Evolutionary conservation across 2,113 vertebrate genomes (phyloP).

Genomic region (Heterotis niloticus): DNA sequence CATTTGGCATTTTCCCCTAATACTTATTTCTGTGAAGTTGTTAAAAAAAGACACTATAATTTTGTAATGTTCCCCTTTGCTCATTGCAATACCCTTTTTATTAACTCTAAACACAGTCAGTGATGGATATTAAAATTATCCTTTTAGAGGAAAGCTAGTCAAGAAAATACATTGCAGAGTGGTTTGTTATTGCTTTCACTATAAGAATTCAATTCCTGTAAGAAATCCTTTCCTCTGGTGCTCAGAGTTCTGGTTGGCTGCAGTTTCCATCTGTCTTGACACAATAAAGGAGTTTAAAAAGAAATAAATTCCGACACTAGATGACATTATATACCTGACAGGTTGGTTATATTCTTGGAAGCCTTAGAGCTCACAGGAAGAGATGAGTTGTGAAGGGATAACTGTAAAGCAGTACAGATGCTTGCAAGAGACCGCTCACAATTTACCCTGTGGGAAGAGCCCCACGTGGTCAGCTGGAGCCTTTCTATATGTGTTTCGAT

Average conservation of each 20-base stretch:
- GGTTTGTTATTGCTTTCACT: background rate
- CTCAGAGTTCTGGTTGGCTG: background rate
- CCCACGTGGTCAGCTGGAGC: too few species aligned
- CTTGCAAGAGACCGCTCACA: too few species aligned
- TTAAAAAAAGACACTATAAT: background rate
- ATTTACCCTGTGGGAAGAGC: too few species aligned
- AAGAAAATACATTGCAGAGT: background rate
- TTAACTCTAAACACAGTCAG: background rate
- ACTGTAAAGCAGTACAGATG: too few species aligned
- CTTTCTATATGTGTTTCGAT: too few species aligned
- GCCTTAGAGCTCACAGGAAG: background rate
- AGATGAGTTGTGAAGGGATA: background rate
- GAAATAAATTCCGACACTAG: background rate
- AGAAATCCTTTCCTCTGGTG: background rate
- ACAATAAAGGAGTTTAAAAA: background rate
- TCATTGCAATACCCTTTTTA: background rate
- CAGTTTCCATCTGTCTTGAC: background rate
- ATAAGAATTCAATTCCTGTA: background rate
- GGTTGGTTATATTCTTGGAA: too few species aligned
- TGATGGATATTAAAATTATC: background rate
- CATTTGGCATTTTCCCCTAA: background rate
- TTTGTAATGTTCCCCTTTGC: background rate
- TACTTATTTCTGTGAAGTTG: background rate
- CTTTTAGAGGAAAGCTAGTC: background rate
- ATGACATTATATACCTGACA: background rate